Conservation (phyloP, 2,113 vertebrate species). For the Platycercus adscitus region DNA sequence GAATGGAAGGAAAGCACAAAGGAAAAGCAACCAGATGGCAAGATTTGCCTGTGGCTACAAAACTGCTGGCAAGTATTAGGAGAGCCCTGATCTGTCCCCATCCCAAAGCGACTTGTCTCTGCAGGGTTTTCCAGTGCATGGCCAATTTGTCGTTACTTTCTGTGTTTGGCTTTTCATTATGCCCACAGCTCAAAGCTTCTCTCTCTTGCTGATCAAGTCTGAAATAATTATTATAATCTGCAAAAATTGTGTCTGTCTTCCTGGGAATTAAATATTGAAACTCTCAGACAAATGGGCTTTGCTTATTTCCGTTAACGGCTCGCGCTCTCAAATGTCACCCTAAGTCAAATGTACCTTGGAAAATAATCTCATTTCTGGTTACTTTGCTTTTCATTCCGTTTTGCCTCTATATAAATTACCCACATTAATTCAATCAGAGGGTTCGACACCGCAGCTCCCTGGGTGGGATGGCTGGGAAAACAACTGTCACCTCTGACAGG, state of each 20-base stretch:
- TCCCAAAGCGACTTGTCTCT: not conserved
- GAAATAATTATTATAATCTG: not conserved
- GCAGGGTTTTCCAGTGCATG: fast-evolving
- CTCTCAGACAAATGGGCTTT: not conserved
- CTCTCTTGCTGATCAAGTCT: not conserved
- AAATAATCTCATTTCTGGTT: conserved; percentile 49
- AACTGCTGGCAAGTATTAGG: too few relatives aligned
- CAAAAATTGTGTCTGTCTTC: conserved; percentile 1
- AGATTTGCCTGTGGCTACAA: too few relatives aligned
- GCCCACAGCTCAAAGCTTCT: not conserved
- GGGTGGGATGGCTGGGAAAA: not conserved
- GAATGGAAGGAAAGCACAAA: too few relatives aligned
- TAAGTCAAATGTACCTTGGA: not conserved
- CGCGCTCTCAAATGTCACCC: not conserved
- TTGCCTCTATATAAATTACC: not conserved
- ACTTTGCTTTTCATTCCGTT: conserved; percentile 37
- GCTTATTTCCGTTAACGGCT: not conserved
- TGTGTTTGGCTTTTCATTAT: not conserved
- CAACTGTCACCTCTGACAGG: not conserved
- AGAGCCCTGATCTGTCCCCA: fast-evolving
- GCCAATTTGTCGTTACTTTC: not conserved
- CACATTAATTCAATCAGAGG: not conserved
- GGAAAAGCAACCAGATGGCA: too few relatives aligned
- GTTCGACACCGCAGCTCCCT: not conserved
- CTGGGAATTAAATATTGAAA: not conserved